Evolutionary conservation across 2,113 vertebrate species (phyloP).

Genomic region (Anguilla japonica): DNA sequence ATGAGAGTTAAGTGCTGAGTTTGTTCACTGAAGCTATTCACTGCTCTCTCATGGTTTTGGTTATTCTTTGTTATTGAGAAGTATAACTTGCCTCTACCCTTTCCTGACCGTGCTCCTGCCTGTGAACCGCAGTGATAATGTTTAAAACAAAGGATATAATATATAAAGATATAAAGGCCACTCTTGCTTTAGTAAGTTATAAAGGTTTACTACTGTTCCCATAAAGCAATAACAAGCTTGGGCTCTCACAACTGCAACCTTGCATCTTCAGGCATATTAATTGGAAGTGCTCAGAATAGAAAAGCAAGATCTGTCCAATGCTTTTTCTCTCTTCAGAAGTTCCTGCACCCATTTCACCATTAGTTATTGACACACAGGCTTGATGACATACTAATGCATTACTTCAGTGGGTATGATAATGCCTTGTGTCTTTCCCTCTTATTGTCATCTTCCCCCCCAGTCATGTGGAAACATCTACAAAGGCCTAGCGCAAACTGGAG

Average conservation of each 20-base stretch:
- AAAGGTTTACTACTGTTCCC: background rate
- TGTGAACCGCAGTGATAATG: background rate
- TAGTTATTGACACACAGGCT: background rate
- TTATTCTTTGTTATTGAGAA: background rate
- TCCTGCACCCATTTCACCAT: background rate
- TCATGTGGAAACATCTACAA: conserved; percentile 98
- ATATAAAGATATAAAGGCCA: background rate
- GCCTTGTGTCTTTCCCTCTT: background rate
- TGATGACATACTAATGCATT: background rate
- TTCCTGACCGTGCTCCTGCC: background rate
- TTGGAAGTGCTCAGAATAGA: background rate
- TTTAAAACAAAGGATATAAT: background rate
- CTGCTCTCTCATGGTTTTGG: background rate
- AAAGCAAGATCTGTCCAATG: background rate
- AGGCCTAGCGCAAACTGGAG: conserved; percentile 94
- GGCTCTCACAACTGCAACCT: background rate
- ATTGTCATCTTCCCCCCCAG: conserved; percentile 57
- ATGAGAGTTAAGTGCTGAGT: background rate
- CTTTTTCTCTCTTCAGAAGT: background rate
- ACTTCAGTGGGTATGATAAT: background rate
- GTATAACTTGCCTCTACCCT: background rate
- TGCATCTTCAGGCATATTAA: background rate
- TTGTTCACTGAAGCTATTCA: background rate
- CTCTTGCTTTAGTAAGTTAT: background rate
- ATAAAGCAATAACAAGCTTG: background rate